These are phyloP conservation scores for Astropecten irregularis DNA, from an alignment of 53 echinoderm and acorn worm species.

Conservation along the genomic window DNA sequence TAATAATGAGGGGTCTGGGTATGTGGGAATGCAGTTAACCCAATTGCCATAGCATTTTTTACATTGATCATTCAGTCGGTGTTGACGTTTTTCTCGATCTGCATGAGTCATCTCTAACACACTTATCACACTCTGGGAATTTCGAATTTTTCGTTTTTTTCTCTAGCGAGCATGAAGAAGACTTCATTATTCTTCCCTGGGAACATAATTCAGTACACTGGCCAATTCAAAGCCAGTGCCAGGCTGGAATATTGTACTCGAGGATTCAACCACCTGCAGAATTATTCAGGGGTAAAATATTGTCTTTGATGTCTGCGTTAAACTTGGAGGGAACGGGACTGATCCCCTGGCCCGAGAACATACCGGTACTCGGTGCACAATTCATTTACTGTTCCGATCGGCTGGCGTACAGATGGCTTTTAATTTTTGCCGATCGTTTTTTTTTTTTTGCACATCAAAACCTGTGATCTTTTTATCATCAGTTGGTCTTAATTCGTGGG, in stretches of 20 bases:
- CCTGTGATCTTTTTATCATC: conserved; percentile 1
- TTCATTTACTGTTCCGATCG: conserved; percentile 18
- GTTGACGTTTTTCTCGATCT: too few species aligned
- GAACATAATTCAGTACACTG: too few species aligned
- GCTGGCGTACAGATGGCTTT: conserved; percentile 1
- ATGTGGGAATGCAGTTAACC: too few species aligned
- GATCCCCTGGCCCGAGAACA: neutral
- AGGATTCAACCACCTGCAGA: conserved; percentile 27
- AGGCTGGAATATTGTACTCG: neutral
- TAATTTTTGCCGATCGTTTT: neutral
- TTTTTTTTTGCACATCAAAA: neutral
- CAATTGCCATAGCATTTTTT: too few species aligned
- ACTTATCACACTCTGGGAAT: too few species aligned
- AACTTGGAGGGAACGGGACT: neutral
- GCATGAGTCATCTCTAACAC: too few species aligned
- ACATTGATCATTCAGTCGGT: too few species aligned
- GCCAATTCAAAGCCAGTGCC: neutral
- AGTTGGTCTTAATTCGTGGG: neutral
- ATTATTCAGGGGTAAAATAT: neutral
- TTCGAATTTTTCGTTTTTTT: too few species aligned
- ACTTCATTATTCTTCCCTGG: too few species aligned
- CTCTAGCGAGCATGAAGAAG: too few species aligned
- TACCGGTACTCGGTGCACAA: too few species aligned
- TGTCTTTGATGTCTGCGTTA: neutral
- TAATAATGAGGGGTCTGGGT: too few species aligned